Evolutionary conservation across 1,140 invertebrate species (phyloP).

Genomic region (Ridgeia piscesae): DNA sequence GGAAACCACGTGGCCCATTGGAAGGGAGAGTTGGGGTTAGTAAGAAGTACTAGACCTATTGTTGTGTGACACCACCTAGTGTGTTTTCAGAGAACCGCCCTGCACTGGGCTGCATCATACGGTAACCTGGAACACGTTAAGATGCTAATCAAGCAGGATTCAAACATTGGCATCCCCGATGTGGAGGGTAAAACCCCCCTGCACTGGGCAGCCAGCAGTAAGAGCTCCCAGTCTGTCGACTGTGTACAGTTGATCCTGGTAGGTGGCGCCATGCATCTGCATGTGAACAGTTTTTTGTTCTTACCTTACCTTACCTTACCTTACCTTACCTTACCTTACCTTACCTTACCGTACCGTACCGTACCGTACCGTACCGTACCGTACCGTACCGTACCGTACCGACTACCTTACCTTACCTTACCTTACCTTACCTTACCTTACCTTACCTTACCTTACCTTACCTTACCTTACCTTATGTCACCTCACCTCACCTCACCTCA

Average conservation of each 20-base stretch:
- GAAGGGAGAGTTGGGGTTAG: neutral
- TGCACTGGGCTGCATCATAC: conserved; percentile 57
- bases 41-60: neutral
- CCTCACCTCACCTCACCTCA: no score
- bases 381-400: no score
- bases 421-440: no score
- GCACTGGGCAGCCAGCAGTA: conserved; percentile 56
- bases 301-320: no score
- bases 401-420: no score
- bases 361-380: no score
- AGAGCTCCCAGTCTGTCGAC: conserved; percentile 46
- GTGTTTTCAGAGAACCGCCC: conserved; percentile 52
- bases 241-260: conserved; percentile 55
- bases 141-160: conserved; percentile 57
- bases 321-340: no score
- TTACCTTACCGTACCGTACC: no score
- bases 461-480: no score
- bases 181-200: conserved; percentile 57
- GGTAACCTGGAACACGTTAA: conserved; percentile 56
- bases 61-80: neutral
- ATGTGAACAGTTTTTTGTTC: neutral
- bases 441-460: no score
- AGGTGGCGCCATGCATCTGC: conserved; percentile 22
- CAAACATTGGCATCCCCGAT: conserved; percentile 58
- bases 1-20: neutral